A percentile compares a stretch with the other conserved stretches of the same genome.
These are phyloP conservation scores for Hyperopisus bebe DNA, from an alignment of 2,113 vertebrate species.

Conservation along the genomic window DNA sequence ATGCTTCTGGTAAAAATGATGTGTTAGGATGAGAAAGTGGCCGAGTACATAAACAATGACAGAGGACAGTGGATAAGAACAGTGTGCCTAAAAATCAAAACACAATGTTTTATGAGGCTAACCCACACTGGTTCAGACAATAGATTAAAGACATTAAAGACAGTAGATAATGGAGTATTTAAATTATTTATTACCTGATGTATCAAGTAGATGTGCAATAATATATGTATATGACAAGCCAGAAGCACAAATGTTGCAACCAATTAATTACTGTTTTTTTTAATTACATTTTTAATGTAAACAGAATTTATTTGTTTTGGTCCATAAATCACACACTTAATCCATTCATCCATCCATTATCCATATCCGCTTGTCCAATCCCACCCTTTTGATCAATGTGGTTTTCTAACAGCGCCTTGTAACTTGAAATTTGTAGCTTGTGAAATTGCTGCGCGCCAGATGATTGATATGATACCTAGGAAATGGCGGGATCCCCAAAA, in stretches of 20 bases:
- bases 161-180: background rate
- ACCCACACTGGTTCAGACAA: background rate
- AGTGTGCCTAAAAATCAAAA: background rate
- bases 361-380: background rate
- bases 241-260: background rate
- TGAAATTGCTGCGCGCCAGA: conserved; percentile 17
- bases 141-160: background rate
- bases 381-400: background rate
- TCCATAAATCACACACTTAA: background rate
- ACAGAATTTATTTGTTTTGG: background rate
- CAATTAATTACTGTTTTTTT: background rate
- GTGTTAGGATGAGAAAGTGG: background rate
- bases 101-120: background rate
- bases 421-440: conserved; percentile 15
- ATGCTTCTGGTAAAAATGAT: background rate
- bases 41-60: background rate
- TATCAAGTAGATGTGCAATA: background rate
- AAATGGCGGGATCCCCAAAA: conserved; percentile 26
- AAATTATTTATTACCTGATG: background rate
- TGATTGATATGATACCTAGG: conserved; percentile 33
- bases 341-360: background rate
- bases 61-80: background rate
- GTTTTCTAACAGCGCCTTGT: conserved; percentile 23
- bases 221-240: background rate
- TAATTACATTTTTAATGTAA: background rate